These are phyloP conservation scores for Ranitomeya imitator DNA, from an alignment of 2,113 vertebrate genomes.

Conservation along the genomic window DNA sequence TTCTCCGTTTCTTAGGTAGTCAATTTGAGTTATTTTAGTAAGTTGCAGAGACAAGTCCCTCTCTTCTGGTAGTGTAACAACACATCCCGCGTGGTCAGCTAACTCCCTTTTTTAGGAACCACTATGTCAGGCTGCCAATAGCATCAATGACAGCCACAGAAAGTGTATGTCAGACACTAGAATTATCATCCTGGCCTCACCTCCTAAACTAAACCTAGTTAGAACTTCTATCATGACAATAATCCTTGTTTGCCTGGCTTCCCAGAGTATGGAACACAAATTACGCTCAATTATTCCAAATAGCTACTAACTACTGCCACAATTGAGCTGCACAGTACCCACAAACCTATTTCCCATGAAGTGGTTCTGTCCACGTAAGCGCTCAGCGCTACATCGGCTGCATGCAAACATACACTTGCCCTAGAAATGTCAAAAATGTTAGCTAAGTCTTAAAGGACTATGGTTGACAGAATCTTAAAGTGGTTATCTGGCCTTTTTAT, in stretches of 20 bases:
- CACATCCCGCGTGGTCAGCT: not conserved
- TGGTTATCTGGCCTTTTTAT: too few species aligned
- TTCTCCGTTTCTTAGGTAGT: too few species aligned
- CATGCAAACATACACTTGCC: not conserved
- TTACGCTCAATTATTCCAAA: not conserved
- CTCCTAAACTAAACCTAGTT: not conserved
- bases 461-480: too few species aligned
- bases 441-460: too few species aligned
- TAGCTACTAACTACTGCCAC: not conserved
- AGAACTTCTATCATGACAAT: not conserved
- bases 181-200: not conserved
- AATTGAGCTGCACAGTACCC: not conserved
- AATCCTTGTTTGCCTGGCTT: not conserved
- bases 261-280: not conserved
- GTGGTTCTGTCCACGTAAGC: not conserved
- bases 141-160: not conserved
- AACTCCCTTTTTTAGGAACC: not conserved
- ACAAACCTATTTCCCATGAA: not conserved
- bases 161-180: not conserved
- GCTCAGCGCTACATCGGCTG: not conserved
- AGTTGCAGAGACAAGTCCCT: too few species aligned
- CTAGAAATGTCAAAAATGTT: too few species aligned
- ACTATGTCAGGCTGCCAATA: not conserved
- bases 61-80: too few species aligned
- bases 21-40: too few species aligned